These are phyloP conservation scores for Conomelus anceps DNA, from an alignment of 2,888 invertebrate genomes.

Conservation along the genomic window DNA sequence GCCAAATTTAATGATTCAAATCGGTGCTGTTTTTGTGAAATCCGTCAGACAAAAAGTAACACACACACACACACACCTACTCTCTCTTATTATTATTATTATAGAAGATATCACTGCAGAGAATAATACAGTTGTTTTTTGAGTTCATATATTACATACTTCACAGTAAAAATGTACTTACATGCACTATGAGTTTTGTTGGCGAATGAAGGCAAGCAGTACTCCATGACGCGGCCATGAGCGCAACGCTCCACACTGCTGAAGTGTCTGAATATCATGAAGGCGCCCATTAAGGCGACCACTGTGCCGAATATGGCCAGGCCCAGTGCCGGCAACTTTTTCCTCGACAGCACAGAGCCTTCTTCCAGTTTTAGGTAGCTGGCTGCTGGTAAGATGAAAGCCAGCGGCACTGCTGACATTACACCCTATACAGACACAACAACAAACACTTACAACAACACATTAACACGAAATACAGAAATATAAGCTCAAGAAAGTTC, in stretches of 20 bases:
- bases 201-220: constrained; percentile 43
- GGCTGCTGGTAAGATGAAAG: constrained; percentile 72
- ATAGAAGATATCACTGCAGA: no score
- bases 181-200: neutral
- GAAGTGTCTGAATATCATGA: constrained; percentile 35
- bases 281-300: constrained; percentile 55
- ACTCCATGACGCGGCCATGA: constrained; percentile 56
- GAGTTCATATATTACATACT: no score
- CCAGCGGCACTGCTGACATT: constrained; percentile 72
- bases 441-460: no score
- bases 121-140: no score
- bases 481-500: no score
- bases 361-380: constrained; percentile 70
- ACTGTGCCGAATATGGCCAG: constrained; percentile 60
- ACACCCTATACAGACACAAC: constrained; percentile 54
- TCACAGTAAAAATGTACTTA: neutral
- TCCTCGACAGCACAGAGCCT: constrained; percentile 56
- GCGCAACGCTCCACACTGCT: constrained; percentile 46
- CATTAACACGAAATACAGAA: no score
- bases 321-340: constrained; percentile 64
- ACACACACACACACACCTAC: no score
- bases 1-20: no score
- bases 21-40: no score
- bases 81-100: no score
- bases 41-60: no score